phyloP scores from a whole-genome alignment of 2,113 vertebrate genomes.

The Apteryx owenii region DNA sequence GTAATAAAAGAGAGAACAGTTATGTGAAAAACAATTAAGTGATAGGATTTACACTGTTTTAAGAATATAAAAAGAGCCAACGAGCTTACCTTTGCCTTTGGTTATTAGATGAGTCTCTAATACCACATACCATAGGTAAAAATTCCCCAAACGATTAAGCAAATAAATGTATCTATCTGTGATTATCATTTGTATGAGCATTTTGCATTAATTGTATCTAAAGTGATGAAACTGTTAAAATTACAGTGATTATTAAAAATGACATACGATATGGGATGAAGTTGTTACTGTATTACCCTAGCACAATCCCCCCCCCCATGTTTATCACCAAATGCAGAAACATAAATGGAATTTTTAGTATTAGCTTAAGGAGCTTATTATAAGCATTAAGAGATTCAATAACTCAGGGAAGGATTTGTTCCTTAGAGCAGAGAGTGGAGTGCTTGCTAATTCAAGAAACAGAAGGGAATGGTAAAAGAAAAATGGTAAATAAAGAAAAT shows the following conservation, averaged over 20 bases:
- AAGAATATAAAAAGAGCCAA: neutral
- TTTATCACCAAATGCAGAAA: neutral
- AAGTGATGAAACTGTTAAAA: neutral
- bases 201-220: neutral
- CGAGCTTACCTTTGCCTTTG: neutral
- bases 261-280: neutral
- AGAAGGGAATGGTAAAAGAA: neutral
- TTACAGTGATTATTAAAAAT: neutral
- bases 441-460: neutral
- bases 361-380: neutral
- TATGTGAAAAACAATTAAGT: neutral
- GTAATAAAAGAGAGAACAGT: neutral
- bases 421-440: neutral
- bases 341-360: neutral
- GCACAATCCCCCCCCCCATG: neutral
- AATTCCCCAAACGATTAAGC: neutral
- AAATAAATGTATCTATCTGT: neutral
- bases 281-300: neutral
- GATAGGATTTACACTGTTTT: neutral
- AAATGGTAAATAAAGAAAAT: neutral
- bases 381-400: neutral
- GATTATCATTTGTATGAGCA: neutral
- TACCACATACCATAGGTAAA: neutral
- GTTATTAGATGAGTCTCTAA: neutral
- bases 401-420: neutral